Evolutionary conservation across 2,888 invertebrate species (phyloP), one percentile per base, ranked within the genome.

Genomic region (Periphyllus acericola): DNA sequence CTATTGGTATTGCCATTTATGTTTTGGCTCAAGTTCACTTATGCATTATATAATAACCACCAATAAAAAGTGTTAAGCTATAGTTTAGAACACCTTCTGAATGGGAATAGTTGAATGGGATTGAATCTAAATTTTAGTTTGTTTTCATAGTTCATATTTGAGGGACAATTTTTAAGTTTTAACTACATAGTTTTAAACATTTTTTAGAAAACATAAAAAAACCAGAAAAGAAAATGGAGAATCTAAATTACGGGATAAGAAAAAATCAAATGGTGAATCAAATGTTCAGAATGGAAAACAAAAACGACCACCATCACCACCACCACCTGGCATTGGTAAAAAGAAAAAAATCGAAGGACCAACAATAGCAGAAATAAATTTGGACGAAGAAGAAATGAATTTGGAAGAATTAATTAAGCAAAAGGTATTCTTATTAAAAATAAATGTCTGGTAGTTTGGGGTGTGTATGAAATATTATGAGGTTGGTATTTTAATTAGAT

Each of bases 321-420:
- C 74, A 34, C n/a, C 81, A 75, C 3, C 60, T 9, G 87, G 81
- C 1, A 74, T 19, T 5, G 46, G 5, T 66, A 87, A 87, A 81
- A 87, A 87, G 60, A 87, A 87, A 60, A 87, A 87, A 81, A 25
- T 29, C 60, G 87, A 87, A 32, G 40, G n/a, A 29, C 19, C 71
- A 14, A n/a, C 36, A 21, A 14, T 80, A 32, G 25, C 74, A 46
- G 81, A 81, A 81, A 83, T 76, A 21, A 72, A 52, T 46, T 83
- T 88, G 32, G 40, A 80, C 1, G 96, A 96, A 91, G 96, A 96
- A 90, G 96, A 96, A 90, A 94, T 97, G 90, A 96, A 97, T 91
- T 92, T 97, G 52, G 97, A 97, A 91, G 97, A 97, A 90, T 92
- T 97, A 89, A 97, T 97, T 96, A 95, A 95, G 90, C 97, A 97